These are phyloP conservation scores for Gracilinanus agilis DNA, from an alignment of 2,113 vertebrate species.

Conservation along the genomic window DNA sequence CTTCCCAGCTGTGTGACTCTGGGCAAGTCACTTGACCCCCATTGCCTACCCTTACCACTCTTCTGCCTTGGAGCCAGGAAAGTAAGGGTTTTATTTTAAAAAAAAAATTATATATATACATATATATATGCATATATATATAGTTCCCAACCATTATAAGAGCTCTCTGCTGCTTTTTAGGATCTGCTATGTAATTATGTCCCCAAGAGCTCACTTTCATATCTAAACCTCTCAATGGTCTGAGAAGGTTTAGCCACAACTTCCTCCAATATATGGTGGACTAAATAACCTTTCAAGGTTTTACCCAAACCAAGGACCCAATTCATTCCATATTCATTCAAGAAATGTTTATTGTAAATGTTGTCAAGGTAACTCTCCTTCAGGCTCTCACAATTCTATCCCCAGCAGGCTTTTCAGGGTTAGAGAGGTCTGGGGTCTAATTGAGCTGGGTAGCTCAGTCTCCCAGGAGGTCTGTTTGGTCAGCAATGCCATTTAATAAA, in stretches of 20 bases:
- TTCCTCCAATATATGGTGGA: neutral
- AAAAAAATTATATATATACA: too few relatives aligned
- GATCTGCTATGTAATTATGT: neutral
- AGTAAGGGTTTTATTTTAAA: too few relatives aligned
- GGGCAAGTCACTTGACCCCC: too few relatives aligned
- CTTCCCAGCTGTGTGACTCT: too few relatives aligned
- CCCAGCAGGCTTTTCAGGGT: constrained; percentile 50
- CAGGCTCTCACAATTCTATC: constrained; percentile 66
- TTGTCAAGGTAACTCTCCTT: constrained; percentile 82
- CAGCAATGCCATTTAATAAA: constrained; percentile 64
- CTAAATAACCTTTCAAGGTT: neutral
- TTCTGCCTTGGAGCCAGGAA: too few relatives aligned
- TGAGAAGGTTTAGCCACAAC: neutral
- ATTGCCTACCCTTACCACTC: too few relatives aligned
- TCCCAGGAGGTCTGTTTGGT: constrained; percentile 61
- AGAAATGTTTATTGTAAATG: constrained; percentile 61
- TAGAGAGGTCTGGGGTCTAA: constrained; percentile 79
- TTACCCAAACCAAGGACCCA: neutral
- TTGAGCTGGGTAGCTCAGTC: constrained; percentile 69
- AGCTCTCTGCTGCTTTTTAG: neutral
- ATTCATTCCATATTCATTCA: neutral
- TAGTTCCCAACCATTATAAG: too few relatives aligned
- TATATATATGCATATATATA: too few relatives aligned
- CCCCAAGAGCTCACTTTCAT: constrained; percentile 71
- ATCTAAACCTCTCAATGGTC: neutral